A percentile compares a stretch with the other conserved stretches of the same genome.
These are phyloP conservation scores for Nymphalis urticae DNA, from an alignment of 2,888 invertebrate genomes.

Conservation along the genomic window DNA sequence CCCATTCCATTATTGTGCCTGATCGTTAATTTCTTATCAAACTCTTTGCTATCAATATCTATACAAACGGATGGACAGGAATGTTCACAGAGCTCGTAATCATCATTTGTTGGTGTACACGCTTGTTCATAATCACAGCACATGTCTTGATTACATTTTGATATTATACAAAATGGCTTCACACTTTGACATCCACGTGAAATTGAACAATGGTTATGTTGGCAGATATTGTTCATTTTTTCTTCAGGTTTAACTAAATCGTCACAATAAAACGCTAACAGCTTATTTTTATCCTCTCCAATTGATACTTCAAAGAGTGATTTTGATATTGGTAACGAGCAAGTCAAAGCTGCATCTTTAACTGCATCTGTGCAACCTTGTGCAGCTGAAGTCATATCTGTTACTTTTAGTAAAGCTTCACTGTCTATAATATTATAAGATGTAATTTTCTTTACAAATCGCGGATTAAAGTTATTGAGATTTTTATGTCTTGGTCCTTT, in stretches of 20 bases:
- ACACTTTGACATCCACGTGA: constrained; percentile 1
- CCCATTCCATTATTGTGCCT: constrained; percentile 44
- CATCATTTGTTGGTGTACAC: constrained; percentile 15
- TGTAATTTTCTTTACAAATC: constrained; percentile 55
- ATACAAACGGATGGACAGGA: constrained; percentile 40
- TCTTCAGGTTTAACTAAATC: constrained; percentile 33
- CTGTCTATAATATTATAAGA: constrained; percentile 70
- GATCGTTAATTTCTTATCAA: constrained; percentile 39
- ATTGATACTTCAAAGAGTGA: constrained; percentile 51
- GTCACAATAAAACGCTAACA: constrained; percentile 54
- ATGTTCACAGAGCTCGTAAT: constrained; percentile 30
- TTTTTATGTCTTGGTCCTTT: constrained; percentile 52
- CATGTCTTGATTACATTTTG: constrained; percentile 7
- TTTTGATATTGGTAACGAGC: constrained; percentile 50
- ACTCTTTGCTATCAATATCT: constrained; percentile 35
- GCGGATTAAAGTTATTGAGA: constrained; percentile 45
- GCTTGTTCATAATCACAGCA: constrained; percentile 18
- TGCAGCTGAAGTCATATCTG: constrained; percentile 65
- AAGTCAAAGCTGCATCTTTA: constrained; percentile 44
- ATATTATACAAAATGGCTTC: constrained; percentile 11
- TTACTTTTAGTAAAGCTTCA: constrained; percentile 66
- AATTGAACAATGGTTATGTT: constrained; percentile 11
- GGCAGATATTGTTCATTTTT: constrained; percentile 14
- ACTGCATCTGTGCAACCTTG: constrained; percentile 39
- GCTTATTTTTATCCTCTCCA: constrained; percentile 46